Conservation (phyloP, 2,113 vertebrate genomes). For the Miniopterus natalensis region DNA sequence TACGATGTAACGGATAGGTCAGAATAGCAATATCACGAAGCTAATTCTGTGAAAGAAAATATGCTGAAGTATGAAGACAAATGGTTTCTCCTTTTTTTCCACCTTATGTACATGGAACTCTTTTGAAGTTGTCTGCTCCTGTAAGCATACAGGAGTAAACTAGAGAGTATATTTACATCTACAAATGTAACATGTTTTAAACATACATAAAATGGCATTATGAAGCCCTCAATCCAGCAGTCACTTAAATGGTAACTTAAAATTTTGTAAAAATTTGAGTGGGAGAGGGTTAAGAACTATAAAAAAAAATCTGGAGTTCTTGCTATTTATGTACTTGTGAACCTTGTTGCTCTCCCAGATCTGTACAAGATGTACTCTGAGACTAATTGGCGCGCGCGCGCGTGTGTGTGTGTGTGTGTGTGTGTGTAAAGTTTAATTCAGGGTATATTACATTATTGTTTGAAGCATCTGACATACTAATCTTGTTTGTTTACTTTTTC, state of each 20-base stretch:
- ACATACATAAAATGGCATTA: background rate
- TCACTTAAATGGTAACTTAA: constrained; percentile 9
- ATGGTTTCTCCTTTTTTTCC: background rate
- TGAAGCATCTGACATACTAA: constrained; percentile 64
- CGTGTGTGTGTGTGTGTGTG: no score
- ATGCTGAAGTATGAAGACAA: constrained; percentile 2
- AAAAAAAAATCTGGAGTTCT: background rate
- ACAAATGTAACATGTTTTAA: background rate
- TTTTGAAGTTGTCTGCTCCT: background rate
- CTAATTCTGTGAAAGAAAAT: background rate
- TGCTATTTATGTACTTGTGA: background rate
- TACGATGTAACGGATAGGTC: background rate
- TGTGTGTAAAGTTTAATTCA: background rate
- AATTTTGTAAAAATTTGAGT: constrained; percentile 5
- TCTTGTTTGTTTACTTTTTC: constrained; percentile 70
- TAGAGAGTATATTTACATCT: background rate
- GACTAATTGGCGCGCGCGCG: background rate
- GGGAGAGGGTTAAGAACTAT: background rate
- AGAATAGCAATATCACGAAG: background rate
- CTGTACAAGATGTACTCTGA: background rate
- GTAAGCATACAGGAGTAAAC: background rate
- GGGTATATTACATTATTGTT: constrained; percentile 59
- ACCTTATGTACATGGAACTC: background rate
- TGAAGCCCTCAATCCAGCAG: background rate
- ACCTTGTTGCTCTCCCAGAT: background rate